Evolutionary conservation across 2,113 vertebrate genomes (phyloP), one percentile per base, ranked within the genome.

Genomic region (Ameiurus melas): DNA sequence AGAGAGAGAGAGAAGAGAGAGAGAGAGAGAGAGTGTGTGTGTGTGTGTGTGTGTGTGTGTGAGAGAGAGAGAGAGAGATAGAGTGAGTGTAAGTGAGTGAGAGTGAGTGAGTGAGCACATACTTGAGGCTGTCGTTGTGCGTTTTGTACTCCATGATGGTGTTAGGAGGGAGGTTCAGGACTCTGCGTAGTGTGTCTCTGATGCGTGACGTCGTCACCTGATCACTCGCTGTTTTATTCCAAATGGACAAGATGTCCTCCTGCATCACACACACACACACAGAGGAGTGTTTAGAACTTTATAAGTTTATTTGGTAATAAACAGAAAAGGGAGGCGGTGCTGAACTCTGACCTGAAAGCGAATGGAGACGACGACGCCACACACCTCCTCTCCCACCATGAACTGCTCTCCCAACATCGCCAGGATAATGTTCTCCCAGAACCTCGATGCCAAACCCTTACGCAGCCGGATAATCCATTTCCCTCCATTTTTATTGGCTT

Each of bases 231-330:
- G 80, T 83, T 62, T 83, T 83, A 62, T 83, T 83, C 80, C 80
- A 83, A 10, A 83, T 83, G 33, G 80, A 83, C 36, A 83, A 83
- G 33, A 83, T 83, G 22, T 83, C 80, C 33, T 83, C 95, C 95
- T 96, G 22, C 30, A 78, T 27, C 47, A 39, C 80, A 60, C 80
- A 82, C 55, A 57, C n/a, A 87, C 43, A 88, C 39, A 71, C n/a
- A 87, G n/a, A 19, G 6, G 16, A 16, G 16, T 1, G 12, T 75
- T 75, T 71, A 71, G 16, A 36, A 70, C 13, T 6, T 70, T 7
- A 36, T 17, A 70, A 36, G 14, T 36, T 5, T 71, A 0, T 43
- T 33, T 9, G 33, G 9, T 12, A 20, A 73, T 60, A 77, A 64
- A 43, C 70, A 83, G 13, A 43, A 53, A 78, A 53, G 20, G n/a